Percentiles rank a stretch among this genome's conserved stretches.
Conservation (phyloP, 2,888 invertebrate species). For the Drosophila engyochracea region DNA sequence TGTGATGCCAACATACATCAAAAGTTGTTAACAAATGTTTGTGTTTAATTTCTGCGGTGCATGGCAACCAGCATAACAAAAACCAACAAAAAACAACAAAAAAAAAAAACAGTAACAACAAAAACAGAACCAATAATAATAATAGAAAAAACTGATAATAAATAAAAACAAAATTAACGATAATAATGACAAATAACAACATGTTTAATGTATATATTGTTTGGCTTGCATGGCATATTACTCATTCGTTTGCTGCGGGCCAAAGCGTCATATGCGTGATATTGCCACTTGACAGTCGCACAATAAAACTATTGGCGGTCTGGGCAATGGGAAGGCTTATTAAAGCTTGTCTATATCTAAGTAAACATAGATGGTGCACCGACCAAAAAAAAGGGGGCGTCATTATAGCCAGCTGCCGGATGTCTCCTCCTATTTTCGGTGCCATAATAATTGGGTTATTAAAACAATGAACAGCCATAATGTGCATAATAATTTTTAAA, state of each 20-base stretch:
- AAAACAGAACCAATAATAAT: conserved; percentile 20
- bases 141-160: conserved; percentile 25
- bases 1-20: conserved; percentile 31
- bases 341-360: conserved; percentile 9
- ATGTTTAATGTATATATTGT: conserved; percentile 41
- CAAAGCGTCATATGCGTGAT: conserved; percentile 68
- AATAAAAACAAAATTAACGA: conserved; percentile 36
- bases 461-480: conserved; percentile 77
- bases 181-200: conserved; percentile 41
- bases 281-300: conserved; percentile 60
- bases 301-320: conserved; percentile 44
- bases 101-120: neutral
- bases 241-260: conserved; percentile 31
- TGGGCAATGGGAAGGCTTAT: neutral
- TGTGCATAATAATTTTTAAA: conserved; percentile 78
- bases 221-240: conserved; percentile 64
- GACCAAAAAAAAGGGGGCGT: conserved; percentile 2
- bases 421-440: conserved; percentile 2
- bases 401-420: neutral
- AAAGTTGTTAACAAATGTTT: conserved; percentile 69
- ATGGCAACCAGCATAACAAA: conserved; percentile 45
- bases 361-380: conserved; percentile 10
- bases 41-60: conserved; percentile 68
- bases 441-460: conserved; percentile 72
- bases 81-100: neutral